Conservation (phyloP, 2,113 vertebrate species). For the Sylvilagus bachmani region DNA sequence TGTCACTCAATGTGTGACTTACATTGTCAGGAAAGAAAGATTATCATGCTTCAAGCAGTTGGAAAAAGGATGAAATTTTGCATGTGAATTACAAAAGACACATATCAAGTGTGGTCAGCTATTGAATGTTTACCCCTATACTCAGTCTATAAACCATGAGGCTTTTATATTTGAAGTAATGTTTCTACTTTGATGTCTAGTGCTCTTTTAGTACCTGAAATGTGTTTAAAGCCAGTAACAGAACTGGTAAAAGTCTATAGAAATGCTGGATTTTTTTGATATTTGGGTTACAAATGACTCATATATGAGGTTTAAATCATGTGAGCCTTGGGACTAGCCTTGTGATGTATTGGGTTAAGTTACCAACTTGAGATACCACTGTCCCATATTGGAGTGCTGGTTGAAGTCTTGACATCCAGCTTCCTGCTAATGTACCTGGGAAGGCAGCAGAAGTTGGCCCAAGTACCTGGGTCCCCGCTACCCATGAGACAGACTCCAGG, state of each 20-base stretch:
- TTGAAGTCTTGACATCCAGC: too few species aligned
- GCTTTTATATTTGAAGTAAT: constrained; percentile 94
- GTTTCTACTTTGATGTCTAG: constrained; percentile 93
- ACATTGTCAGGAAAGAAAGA: constrained; percentile 92
- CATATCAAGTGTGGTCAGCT: constrained; percentile 92
- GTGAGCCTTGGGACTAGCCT: too few species aligned
- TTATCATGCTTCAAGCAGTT: constrained; percentile 93
- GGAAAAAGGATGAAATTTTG: constrained; percentile 93
- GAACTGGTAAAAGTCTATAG: constrained; percentile 91
- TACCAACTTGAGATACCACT: too few species aligned
- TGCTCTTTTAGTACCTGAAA: constrained; percentile 92
- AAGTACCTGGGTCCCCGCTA: too few species aligned
- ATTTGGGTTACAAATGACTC: constrained; percentile 91
- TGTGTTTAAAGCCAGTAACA: constrained; percentile 91
- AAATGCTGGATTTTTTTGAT: constrained; percentile 88
- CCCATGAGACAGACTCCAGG: too few species aligned
- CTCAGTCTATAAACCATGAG: constrained; percentile 89
- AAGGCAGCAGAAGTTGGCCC: too few species aligned
- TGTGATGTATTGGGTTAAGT: too few species aligned
- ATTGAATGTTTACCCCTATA: constrained; percentile 87
- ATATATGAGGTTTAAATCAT: constrained; percentile 87
- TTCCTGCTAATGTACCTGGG: too few species aligned
- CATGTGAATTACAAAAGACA: constrained; percentile 93
- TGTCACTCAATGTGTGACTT: constrained; percentile 93
- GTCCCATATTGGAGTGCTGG: too few species aligned